These are phyloP conservation scores for Pseudorhiza aurosa DNA, from an alignment of 30 jellyfish, hydroid and myxozoan species.

Conservation along the genomic window DNA sequence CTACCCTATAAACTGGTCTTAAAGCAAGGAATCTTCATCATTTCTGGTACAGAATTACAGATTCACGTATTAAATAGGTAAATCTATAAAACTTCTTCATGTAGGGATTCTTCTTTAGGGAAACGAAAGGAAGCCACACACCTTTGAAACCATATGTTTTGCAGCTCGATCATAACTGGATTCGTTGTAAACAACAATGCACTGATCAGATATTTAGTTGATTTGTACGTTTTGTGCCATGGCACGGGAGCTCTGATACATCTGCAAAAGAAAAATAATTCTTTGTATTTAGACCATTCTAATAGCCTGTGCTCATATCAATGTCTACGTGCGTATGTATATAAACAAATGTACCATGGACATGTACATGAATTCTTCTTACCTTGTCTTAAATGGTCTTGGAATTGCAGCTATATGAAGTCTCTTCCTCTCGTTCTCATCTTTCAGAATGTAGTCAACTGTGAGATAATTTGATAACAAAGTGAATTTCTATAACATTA, in stretches of 20 bases:
- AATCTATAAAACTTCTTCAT: no score
- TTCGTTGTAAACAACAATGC: slow-evolving; percentile 68
- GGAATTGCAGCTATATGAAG: slow-evolving; percentile 81
- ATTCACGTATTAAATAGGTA: no score
- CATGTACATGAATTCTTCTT: not conserved
- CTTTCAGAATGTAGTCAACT: slow-evolving; percentile 95
- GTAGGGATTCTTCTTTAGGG: no score
- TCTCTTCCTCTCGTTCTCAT: slow-evolving; percentile 75
- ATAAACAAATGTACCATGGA: not conserved
- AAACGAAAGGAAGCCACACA: no score
- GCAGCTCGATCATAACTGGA: slow-evolving; percentile 87
- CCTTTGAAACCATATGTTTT: slow-evolving; percentile 86
- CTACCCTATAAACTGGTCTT: no score
- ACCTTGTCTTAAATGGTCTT: slow-evolving; percentile 61
- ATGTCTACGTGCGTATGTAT: no score
- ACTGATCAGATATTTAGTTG: slow-evolving; percentile 56
- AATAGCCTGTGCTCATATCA: not conserved
- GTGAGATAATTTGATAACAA: no score
- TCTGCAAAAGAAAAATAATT: slow-evolving; percentile 26
- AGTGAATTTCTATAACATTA: no score
- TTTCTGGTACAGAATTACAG: no score
- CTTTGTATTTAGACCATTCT: not conserved
- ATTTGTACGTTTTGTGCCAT: slow-evolving; percentile 68
- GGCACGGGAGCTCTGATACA: slow-evolving; percentile 98
- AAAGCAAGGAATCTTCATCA: no score